A percentile compares a stretch with the other conserved stretches of the same genome.
Conservation (phyloP, 1,140 invertebrate genomes). For the Danaus melanippus region DNA sequence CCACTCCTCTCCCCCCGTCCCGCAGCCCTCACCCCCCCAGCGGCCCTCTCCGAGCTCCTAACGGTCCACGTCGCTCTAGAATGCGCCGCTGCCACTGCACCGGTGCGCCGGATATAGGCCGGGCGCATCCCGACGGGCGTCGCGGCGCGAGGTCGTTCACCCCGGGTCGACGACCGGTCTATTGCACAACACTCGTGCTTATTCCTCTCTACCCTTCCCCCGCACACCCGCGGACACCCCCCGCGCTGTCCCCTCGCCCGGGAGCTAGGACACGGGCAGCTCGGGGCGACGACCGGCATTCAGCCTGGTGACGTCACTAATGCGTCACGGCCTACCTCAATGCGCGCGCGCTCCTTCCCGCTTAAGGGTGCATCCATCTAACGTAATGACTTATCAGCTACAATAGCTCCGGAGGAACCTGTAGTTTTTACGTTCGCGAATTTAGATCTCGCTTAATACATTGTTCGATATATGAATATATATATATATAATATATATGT, state of each 20-base stretch:
- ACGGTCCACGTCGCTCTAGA: conserved; percentile 68
- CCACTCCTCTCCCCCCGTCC: conserved; percentile 43
- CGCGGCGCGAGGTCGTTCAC: conserved; percentile 62
- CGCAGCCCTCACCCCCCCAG: conserved; percentile 35
- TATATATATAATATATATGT: no score
- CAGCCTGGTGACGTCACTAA: conserved; percentile 53
- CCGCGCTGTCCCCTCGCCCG: conserved; percentile 37
- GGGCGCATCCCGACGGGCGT: conserved; percentile 67
- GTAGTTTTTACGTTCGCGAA: no score
- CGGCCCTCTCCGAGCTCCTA: conserved; percentile 41
- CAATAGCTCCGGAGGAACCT: no score
- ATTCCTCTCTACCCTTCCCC: conserved; percentile 29
- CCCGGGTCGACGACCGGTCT: conserved; percentile 64
- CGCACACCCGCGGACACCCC: conserved; percentile 28
- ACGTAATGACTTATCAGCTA: conserved; percentile 33
- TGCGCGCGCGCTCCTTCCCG: conserved; percentile 56
- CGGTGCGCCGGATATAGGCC: conserved; percentile 68
- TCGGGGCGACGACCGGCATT: conserved; percentile 55
- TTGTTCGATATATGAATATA: no score
- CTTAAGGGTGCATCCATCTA: conserved; percentile 53
- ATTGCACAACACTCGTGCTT: conserved; percentile 56
- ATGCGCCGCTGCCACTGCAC: conserved; percentile 67
- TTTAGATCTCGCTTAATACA: no score
- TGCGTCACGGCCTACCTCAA: conserved; percentile 68
- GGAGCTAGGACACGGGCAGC: conserved; percentile 50